Conservation (phyloP, 2,113 vertebrate genomes). For the Oncorhynchus keta region DNA sequence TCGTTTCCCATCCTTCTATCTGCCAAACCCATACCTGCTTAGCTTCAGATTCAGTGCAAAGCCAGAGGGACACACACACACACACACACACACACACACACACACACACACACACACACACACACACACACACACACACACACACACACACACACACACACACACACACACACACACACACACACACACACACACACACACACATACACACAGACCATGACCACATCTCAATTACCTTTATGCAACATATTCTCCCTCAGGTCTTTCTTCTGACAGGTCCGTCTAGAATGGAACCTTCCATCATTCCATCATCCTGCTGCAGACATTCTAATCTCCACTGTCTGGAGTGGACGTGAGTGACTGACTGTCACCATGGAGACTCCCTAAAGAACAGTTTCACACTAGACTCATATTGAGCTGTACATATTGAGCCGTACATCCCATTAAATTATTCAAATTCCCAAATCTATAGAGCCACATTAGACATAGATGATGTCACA, state of each 20-base stretch:
- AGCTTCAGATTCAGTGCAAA: background rate
- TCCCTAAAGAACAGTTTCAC: too few relatives aligned
- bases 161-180: background rate
- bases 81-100: background rate
- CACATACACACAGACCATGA: background rate
- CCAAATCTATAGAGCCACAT: too few relatives aligned
- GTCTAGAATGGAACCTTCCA: background rate
- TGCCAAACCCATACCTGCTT: too few relatives aligned
- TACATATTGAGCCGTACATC: too few relatives aligned
- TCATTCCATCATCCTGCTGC: background rate
- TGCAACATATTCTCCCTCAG: background rate
- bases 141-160: background rate
- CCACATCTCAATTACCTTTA: conserved; percentile 2
- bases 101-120: background rate
- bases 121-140: background rate
- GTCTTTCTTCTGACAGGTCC: background rate
- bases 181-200: background rate
- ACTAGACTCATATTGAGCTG: too few relatives aligned
- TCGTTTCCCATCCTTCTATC: too few relatives aligned
- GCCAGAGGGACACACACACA: background rate
- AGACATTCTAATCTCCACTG: background rate
- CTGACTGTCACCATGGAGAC: background rate
- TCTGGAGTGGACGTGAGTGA: background rate
- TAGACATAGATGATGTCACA: too few relatives aligned
- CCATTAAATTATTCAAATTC: too few relatives aligned